Conservation (phyloP, 2,797 vertebrate species). For the Chromobotia macracanthus region DNA sequence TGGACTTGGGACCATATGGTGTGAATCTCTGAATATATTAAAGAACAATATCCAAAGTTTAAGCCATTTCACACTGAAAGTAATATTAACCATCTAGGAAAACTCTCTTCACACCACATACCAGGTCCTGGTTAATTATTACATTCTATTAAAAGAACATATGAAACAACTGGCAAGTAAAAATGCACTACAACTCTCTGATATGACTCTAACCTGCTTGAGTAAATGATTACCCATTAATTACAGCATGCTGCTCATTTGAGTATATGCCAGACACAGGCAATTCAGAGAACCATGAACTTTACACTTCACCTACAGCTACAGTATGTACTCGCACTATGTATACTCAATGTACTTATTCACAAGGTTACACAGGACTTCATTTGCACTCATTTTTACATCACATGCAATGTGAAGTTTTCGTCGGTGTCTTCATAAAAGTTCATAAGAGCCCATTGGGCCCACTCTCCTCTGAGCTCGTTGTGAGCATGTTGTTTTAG, state of each 20-base stretch:
- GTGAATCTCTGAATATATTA: slow-evolving; percentile 33
- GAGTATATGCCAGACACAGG: slow-evolving; percentile 10
- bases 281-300: slow-evolving; percentile 3
- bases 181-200: slow-evolving; percentile 25
- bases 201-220: slow-evolving; percentile 21
- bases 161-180: slow-evolving; percentile 9
- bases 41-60: slow-evolving; percentile 12
- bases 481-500: background rate
- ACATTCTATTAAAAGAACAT: slow-evolving; percentile 43
- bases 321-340: background rate
- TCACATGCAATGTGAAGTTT: background rate
- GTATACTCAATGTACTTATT: background rate
- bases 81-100: slow-evolving; percentile 28
- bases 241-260: slow-evolving; percentile 8
- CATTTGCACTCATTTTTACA: background rate
- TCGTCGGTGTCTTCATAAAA: background rate
- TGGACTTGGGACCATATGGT: slow-evolving; percentile 23
- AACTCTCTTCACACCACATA: slow-evolving; percentile 12
- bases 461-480: no score
- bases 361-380: background rate
- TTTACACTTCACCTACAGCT: slow-evolving; percentile 30
- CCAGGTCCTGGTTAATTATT: slow-evolving; percentile 7
- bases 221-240: slow-evolving; percentile 55
- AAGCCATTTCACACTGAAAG: background rate
- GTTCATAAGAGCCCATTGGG: background rate